Evolutionary conservation across 2,888 invertebrate genomes (phyloP), one percentile per base, ranked within the genome.

Genomic region (Tetanocera ferruginea): DNA sequence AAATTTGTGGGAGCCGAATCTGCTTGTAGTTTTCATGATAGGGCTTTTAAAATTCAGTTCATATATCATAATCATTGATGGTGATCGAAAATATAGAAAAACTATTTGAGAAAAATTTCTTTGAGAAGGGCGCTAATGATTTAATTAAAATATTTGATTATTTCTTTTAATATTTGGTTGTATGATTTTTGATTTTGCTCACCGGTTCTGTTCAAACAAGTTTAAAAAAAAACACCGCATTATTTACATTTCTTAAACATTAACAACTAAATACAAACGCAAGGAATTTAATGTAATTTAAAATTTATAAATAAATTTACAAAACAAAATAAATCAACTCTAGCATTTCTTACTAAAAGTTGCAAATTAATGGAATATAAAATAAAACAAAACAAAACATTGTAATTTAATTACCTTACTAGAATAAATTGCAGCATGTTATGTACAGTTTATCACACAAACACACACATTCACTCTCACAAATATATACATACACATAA

Each of bases 361-460:
- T 55, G 17, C 49, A 23, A 49, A 64, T n/a, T 14, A 31, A 76
- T 25, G 43, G 23, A 76, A 66, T 67, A 37, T 57, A 62, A 37
- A 28, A 55, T 55, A 34, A 49, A 19, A 62, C 49, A 57, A 34
- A n/a, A n/a, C n/a, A 52, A 34, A 23, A 74, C 37, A 60, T 28
- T 62, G 62, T 76, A 69, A 71, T 69, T 34, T 64, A 70, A 76
- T 57, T n/a, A 57, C n/a, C n/a, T 67, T 37, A 43, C 43, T 43
- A 5, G 43, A 57, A 28, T 69, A 55, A 69, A 69, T 76, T 78
- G 78, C 80, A 80, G 78, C 78, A 80, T 79, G 79, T 79, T 81
- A 81, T 81, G 81, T 81, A 81, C 81, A 81, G 80, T 79, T 77
- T 72, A 62, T 69, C 70, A 73, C 72, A 80, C 64, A 62, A 76